phyloP scores from a whole-genome alignment of 2,888 invertebrate genomes.

The Metopia argyrocephala region DNA sequence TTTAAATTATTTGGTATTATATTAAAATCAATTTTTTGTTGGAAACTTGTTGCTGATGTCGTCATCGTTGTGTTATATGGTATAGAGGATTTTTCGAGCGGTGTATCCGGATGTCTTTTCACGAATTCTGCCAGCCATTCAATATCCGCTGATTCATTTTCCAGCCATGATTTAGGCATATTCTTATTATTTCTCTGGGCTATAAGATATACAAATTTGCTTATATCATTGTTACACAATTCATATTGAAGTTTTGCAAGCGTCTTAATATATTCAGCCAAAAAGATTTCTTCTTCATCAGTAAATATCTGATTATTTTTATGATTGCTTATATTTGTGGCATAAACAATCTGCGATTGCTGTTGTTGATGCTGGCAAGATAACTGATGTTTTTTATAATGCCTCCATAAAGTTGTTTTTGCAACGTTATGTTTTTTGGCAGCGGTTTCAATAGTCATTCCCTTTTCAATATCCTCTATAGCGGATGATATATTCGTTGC shows the following conservation, averaged over 20 bases:
- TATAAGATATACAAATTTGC: slow-evolving; percentile 53
- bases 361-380: background rate
- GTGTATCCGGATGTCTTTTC: slow-evolving; percentile 44
- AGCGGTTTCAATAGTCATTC: slow-evolving; percentile 57
- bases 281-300: slow-evolving; percentile 57
- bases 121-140: slow-evolving; percentile 43
- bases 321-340: background rate
- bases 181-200: slow-evolving; percentile 50
- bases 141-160: slow-evolving; percentile 33
- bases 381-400: slow-evolving; percentile 49
- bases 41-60: background rate
- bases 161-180: slow-evolving; percentile 40
- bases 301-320: slow-evolving; percentile 37
- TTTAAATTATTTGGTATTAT: slow-evolving; percentile 46
- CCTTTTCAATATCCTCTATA: slow-evolving; percentile 50
- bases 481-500: slow-evolving; percentile 34
- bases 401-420: slow-evolving; percentile 57
- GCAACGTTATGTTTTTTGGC: slow-evolving; percentile 55
- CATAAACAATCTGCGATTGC: background rate
- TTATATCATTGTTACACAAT: slow-evolving; percentile 36
- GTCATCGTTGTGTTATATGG: background rate
- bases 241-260: slow-evolving; percentile 48
- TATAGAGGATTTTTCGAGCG: background rate
- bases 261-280: slow-evolving; percentile 55
- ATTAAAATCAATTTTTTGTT: slow-evolving; percentile 36